A percentile compares a stretch with the other conserved stretches of the same genome.
Evolutionary conservation across 1,140 invertebrate species (phyloP).

Genomic region (Bombus turneri): DNA sequence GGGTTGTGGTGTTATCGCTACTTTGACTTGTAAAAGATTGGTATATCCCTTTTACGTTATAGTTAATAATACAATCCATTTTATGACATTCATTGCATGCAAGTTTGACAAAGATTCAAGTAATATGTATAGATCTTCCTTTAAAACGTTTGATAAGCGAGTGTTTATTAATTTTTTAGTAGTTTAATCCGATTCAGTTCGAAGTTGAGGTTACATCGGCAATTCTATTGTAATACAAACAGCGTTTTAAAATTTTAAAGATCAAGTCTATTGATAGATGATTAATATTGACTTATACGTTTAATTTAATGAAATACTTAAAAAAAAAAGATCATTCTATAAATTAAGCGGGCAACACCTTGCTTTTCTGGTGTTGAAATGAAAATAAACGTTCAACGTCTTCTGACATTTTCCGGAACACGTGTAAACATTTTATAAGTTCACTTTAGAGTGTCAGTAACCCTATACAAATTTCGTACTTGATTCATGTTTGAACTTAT

Average conservation of each 20-base stretch:
- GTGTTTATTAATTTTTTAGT: background rate
- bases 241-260: background rate
- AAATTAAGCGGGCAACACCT: background rate
- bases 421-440: background rate
- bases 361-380: background rate
- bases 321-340: background rate
- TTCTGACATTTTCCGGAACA: background rate
- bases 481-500: background rate
- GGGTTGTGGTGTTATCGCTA: background rate
- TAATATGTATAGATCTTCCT: too few species aligned
- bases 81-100: background rate
- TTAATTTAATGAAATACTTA: background rate
- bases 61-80: background rate
- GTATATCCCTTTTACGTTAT: background rate
- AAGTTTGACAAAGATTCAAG: background rate
- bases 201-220: background rate
- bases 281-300: background rate
- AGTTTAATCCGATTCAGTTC: background rate
- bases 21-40: background rate
- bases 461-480: background rate
- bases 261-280: background rate
- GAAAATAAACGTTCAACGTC: background rate
- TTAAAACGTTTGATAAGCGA: background rate
- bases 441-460: background rate
- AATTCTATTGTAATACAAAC: background rate